Percentiles rank a stretch among this genome's conserved stretches.
Evolutionary conservation across 2,113 vertebrate genomes (phyloP).

Genomic region (Scytalopus superciliaris): DNA sequence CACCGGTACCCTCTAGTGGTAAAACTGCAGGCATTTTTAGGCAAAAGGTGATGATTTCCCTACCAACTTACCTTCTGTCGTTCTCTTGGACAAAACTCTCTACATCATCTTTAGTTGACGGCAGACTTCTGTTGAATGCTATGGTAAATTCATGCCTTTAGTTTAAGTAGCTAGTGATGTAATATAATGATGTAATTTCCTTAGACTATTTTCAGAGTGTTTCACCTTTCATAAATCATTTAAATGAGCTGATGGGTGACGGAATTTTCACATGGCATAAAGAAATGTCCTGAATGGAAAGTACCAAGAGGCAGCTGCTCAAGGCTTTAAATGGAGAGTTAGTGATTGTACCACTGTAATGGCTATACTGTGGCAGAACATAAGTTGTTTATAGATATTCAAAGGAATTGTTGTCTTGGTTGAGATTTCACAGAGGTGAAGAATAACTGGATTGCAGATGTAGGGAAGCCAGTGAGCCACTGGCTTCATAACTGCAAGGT

Average conservation of each 20-base stretch:
- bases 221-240: background rate
- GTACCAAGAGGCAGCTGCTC: background rate
- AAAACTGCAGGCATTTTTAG: background rate
- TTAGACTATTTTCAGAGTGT: background rate
- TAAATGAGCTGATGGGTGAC: background rate
- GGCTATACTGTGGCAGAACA: background rate
- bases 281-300: background rate
- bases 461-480: background rate
- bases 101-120: background rate
- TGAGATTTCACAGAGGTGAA: background rate
- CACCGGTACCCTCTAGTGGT: conserved; percentile 38
- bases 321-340: background rate
- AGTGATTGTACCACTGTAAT: background rate
- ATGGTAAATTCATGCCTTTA: background rate
- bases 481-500: background rate
- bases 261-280: background rate
- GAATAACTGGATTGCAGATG: background rate
- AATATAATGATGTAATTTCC: background rate
- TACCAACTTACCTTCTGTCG: background rate
- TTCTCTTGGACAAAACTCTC: background rate
- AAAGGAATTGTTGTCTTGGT: background rate
- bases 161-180: background rate
- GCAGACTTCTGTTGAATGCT: background rate
- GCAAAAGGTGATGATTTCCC: background rate
- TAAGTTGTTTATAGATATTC: background rate